Evolutionary conservation across 1,140 invertebrate species (phyloP).

Genomic region (Latrodectus geometricus): DNA sequence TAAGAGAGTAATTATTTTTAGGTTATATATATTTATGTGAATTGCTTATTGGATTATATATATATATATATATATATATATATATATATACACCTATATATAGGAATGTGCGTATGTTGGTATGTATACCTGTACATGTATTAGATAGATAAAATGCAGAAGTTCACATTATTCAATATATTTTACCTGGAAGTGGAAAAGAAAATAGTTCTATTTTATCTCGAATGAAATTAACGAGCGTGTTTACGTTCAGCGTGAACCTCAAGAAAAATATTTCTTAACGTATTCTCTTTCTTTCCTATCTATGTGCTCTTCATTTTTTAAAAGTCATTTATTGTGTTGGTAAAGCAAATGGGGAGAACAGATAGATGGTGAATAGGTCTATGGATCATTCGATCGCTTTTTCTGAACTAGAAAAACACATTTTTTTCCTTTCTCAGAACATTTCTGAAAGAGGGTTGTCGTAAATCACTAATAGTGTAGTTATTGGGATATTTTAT

Average conservation of each 20-base stretch:
- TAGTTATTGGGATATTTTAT: slow-evolving; percentile 59
- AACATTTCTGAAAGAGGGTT: slow-evolving; percentile 56
- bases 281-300: slow-evolving; percentile 35
- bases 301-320: slow-evolving; percentile 28
- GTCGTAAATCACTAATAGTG: slow-evolving; percentile 60
- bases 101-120: background rate
- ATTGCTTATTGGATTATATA: too few relatives aligned
- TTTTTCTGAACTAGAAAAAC: slow-evolving; percentile 51
- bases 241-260: slow-evolving; percentile 48
- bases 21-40: too few relatives aligned
- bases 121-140: slow-evolving; percentile 9
- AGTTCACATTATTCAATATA: slow-evolving; percentile 29
- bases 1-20: too few relatives aligned
- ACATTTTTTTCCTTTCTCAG: slow-evolving; percentile 37
- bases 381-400: slow-evolving; percentile 60
- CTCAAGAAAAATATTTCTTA: slow-evolving; percentile 59
- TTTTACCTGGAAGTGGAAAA: slow-evolving; percentile 34
- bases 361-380: slow-evolving; percentile 60
- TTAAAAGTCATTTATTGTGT: slow-evolving; percentile 42
- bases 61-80: too few relatives aligned
- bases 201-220: slow-evolving; percentile 48
- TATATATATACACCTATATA: too few relatives aligned
- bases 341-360: slow-evolving; percentile 48
- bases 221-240: slow-evolving; percentile 51
- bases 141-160: slow-evolving; percentile 32